These are phyloP conservation scores for Neodiprion virginianus DNA, from an alignment of 1,140 invertebrate genomes.

Conservation along the genomic window DNA sequence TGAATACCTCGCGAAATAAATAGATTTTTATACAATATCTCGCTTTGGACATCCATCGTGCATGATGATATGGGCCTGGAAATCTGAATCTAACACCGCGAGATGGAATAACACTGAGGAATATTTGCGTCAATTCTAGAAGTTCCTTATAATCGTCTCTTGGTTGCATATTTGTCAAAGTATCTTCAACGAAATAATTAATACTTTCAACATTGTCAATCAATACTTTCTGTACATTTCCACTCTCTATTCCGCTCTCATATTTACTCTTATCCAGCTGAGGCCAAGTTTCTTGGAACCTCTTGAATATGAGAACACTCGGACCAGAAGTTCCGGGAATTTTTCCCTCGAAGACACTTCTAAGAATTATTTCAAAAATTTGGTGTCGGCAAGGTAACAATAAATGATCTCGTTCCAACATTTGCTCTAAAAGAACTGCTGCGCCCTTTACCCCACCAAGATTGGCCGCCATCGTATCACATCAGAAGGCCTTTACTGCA, in stretches of 20 bases:
- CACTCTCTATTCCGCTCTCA: conserved; percentile 20
- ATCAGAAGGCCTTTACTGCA: conserved; percentile 40
- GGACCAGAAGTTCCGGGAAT: conserved; percentile 24
- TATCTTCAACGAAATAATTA: conserved; percentile 22
- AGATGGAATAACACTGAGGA: conserved; percentile 29
- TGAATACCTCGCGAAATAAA: conserved; percentile 18
- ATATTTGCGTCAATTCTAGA: conserved; percentile 50
- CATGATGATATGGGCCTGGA: conserved; percentile 52
- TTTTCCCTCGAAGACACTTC: conserved; percentile 26
- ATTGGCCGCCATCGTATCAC: conserved; percentile 45
- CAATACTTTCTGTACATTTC: conserved; percentile 16
- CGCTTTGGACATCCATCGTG: conserved; percentile 49
- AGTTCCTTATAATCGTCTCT: conserved; percentile 53
- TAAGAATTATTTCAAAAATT: conserved; percentile 31
- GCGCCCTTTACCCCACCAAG: conserved; percentile 37
- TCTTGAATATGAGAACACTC: conserved; percentile 28
- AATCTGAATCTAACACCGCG: conserved; percentile 43
- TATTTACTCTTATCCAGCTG: conserved; percentile 19
- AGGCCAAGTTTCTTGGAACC: conserved; percentile 26
- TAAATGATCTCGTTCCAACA: conserved; percentile 22
- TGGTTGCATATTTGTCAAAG: conserved; percentile 26
- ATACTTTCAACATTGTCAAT: conserved; percentile 24
- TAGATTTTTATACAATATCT: conserved; percentile 56
- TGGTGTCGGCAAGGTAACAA: conserved; percentile 31
- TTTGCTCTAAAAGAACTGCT: conserved; percentile 37